A percentile compares a stretch with the other conserved stretches of the same genome.
These are phyloP conservation scores for Poecilobothrus nobilitatus DNA, from an alignment of 2,888 invertebrate genomes.

Conservation along the genomic window DNA sequence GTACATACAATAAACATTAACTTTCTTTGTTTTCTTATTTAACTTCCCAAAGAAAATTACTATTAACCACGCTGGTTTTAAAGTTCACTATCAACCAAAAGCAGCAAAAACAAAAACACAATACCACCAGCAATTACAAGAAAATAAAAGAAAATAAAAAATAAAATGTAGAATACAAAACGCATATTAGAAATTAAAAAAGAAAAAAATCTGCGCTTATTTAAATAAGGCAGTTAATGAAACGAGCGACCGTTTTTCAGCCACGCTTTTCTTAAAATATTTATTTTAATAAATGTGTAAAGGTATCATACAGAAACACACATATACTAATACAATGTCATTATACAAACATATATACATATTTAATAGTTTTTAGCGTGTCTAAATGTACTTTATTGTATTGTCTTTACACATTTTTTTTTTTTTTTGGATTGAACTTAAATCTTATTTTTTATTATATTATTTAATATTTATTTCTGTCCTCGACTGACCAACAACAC, in stretches of 20 bases:
- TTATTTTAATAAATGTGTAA: not conserved
- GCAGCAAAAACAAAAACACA: no score
- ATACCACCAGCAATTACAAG: no score
- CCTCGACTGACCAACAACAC: not conserved
- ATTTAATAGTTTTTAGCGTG: not conserved
- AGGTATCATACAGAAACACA: not conserved
- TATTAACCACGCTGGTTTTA: no score
- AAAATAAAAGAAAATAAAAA: no score
- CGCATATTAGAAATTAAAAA: not conserved
- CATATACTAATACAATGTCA: no score
- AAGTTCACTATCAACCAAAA: no score
- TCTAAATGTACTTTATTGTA: not conserved
- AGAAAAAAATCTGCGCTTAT: not conserved
- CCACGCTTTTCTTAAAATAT: not conserved
- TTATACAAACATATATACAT: not conserved
- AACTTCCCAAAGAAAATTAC: no score
- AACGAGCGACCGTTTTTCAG: not conserved
- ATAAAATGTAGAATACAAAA: no score
- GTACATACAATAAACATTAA: no score
- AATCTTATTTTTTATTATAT: not conserved
- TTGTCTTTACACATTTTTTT: not conserved
- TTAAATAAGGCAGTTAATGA: constrained; percentile 2
- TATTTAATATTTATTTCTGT: not conserved
- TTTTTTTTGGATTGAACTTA: not conserved
- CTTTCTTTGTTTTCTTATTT: no score